Evolutionary conservation across 2,113 vertebrate species (phyloP), one percentile per base, ranked within the genome.

Genomic region (Aphelocoma coerulescens): DNA sequence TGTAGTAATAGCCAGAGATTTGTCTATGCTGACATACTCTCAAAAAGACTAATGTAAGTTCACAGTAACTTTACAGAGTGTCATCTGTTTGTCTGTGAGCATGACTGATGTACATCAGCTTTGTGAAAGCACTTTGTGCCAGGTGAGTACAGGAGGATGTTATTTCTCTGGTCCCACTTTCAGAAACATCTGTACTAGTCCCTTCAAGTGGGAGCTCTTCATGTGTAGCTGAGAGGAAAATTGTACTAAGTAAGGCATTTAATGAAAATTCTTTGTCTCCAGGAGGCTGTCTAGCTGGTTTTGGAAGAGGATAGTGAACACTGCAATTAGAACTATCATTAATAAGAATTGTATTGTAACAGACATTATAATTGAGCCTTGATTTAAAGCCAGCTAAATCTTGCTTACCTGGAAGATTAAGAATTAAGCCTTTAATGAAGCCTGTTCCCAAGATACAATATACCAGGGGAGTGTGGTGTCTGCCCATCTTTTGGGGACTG

Each of bases 201-300:
- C 9, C 41, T 88, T 76, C 37, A n/a, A 44, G 41, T 62, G 59
- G 39, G 54, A 82, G 39, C 58, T 91, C 51, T 84, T 72, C 24
- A 4, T 59, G 48, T 77, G 65, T 55, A 62, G 37, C 67, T 83
- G 75, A 61, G 51, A 68, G 55, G 75, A 51, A 71, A 63, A 66
- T 33, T 44, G 35, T 66, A 63, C 65, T 46, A 55, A 35, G 11
- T 39, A 75, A 91, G 62, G 43, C 58, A 85, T 74, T 79, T 49
- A 85, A 75, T 95, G 67, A 68, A 79, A 88, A 85, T 82, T 85
- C 84, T 74, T 75, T 93, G 80, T 91, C 69, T 92, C 58, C 57
- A 63, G 58, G 52, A 94, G 90, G 44, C 83, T 85, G 71, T 37
- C 83, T 87, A 63, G 69, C 32, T 91, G 71, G 41, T 14, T 88